Conservation (phyloP, 1,140 invertebrate species). For the Formica selysi region DNA sequence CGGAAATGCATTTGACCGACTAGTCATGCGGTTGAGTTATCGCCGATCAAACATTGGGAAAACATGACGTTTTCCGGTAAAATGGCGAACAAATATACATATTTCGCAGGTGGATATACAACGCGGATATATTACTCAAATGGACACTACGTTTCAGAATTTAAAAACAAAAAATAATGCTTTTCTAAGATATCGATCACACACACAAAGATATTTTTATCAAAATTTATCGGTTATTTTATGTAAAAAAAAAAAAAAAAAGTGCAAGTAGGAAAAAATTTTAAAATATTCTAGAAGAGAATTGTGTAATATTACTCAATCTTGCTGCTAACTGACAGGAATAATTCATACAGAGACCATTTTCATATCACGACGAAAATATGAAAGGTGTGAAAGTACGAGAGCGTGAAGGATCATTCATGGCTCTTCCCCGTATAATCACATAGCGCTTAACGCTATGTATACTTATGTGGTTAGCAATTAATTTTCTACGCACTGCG, state of each 20-base stretch:
- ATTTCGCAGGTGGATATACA: slow-evolving; percentile 32
- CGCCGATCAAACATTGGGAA: slow-evolving; percentile 21
- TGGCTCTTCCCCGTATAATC: neutral
- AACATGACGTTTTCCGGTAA: slow-evolving; percentile 14
- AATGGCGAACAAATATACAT: slow-evolving; percentile 41
- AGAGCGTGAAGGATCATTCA: neutral
- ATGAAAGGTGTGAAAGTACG: neutral
- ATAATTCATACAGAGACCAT: neutral
- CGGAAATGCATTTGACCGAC: slow-evolving; percentile 51
- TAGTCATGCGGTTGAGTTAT: slow-evolving; percentile 18
- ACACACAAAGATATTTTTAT: neutral
- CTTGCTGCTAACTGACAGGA: neutral
- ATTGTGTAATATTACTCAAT: neutral
- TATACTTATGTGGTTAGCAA: neutral
- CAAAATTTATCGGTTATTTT: neutral
- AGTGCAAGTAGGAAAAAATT: neutral
- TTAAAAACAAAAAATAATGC: neutral
- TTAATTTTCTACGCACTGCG: neutral
- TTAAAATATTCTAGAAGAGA: neutral
- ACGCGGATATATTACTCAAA: neutral
- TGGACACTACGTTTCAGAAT: neutral
- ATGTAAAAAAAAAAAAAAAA: neutral
- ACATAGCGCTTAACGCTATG: neutral
- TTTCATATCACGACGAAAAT: neutral
- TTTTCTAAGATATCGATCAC: neutral